Evolutionary conservation across 1,140 invertebrate genomes (phyloP), one percentile per base, ranked within the genome.

Genomic region (Pinna nobilis): DNA sequence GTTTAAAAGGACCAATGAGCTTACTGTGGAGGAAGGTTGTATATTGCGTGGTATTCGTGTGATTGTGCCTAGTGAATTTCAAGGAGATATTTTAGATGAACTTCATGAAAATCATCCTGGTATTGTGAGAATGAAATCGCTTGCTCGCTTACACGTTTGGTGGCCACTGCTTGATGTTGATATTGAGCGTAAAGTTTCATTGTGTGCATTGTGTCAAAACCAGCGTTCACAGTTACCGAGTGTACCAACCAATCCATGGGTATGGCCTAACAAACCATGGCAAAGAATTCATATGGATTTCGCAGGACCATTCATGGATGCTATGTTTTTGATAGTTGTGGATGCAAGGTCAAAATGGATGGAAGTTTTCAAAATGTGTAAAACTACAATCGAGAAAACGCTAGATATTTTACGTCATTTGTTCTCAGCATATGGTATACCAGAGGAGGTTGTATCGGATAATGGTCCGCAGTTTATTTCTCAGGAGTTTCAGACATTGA

Each of bases 111-210:
- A 20, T 33, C 91, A 92, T 77, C 84, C 85, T 4, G 90, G 91
- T 5, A 88, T 92, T 4, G 87, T 88, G 0, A 83, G 82, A 0
- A 92, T 92, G 90, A 92, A 92, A 81, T 71, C 81, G 3, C 47
- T 91, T 13, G 83, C 92, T 0, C 55, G 90, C 25, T 80, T 75
- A 9, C 90, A 91, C 79, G 86, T 92, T 5, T 92, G 89, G 89
- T 92, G 90, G 90, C 86, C 85, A 20, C 78, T 78, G 4, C 84
- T 91, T 0, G 89, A 92, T 69, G 35, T 70, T 28, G 86, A 90
- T 23, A 88, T 91, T 11, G 82, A 84, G 55, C 59, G 79, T n/a
- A 74, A 80, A 23, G 84, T 90, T 2, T 87, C 85, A 71, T 30
- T 47, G 0, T 92, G 91, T 77, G 77, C 81, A 32, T 80, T 81